These are phyloP conservation scores for Agonopterix alstromeriana DNA, from an alignment of 2,888 invertebrate genomes.

Conservation along the genomic window DNA sequence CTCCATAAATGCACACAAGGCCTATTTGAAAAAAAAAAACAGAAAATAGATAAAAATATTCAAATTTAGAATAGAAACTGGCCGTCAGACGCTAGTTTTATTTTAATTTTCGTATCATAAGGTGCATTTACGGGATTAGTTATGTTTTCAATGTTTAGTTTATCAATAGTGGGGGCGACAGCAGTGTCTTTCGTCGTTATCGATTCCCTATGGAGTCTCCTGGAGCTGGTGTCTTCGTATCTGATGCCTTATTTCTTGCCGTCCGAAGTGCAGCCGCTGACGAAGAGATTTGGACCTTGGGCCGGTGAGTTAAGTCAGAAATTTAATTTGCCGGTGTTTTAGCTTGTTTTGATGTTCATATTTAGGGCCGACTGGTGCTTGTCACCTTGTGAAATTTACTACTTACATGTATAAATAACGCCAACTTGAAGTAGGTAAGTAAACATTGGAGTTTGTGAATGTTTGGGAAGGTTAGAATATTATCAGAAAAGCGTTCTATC, in stretches of 20 bases:
- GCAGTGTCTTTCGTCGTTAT: constrained; percentile 65
- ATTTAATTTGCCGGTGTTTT: constrained; percentile 6
- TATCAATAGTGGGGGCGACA: constrained; percentile 72
- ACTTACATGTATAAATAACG: too few species aligned
- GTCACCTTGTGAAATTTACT: too few species aligned
- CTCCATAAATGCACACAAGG: constrained; percentile 5
- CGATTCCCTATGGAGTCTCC: constrained; percentile 78
- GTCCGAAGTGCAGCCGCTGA: constrained; percentile 75
- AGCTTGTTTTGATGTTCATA: neutral
- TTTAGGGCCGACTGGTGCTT: neutral
- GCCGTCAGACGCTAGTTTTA: neutral
- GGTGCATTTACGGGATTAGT: constrained; percentile 5
- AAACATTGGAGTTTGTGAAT: neutral
- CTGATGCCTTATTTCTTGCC: constrained; percentile 82
- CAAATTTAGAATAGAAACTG: neutral
- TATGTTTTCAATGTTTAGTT: constrained; percentile 27
- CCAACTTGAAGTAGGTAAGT: neutral
- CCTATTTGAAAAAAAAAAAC: constrained; percentile 13
- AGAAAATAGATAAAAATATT: constrained; percentile 1
- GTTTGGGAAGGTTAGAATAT: neutral
- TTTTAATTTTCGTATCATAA: neutral
- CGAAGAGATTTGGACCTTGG: constrained; percentile 88
- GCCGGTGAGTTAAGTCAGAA: constrained; percentile 80
- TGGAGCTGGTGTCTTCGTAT: constrained; percentile 76
- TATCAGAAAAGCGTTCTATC: neutral